Percentiles rank a stretch among this genome's conserved stretches.
Conservation (phyloP, 2,113 vertebrate species). For the Indicator indicator region DNA sequence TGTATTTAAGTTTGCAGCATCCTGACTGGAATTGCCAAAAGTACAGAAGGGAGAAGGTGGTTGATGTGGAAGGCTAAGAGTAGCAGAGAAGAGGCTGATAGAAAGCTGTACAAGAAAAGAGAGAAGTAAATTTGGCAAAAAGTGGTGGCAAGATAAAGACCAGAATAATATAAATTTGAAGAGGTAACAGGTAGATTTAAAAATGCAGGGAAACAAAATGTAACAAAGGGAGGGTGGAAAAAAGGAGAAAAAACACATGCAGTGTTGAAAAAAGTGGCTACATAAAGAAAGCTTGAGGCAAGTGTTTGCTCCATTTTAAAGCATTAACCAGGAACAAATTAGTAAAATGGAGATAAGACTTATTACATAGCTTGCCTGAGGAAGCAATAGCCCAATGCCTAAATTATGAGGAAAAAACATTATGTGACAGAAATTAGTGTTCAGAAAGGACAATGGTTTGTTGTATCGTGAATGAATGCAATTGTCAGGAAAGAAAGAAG, state of each 20-base stretch:
- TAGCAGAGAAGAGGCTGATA: not conserved
- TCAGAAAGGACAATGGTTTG: not conserved
- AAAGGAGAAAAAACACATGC: accelerated
- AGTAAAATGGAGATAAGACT: not conserved
- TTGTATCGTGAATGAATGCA: not conserved
- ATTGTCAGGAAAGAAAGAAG: not conserved
- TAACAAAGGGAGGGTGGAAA: not conserved
- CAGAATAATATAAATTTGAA: not conserved
- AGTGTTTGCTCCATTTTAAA: not conserved
- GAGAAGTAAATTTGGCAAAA: not conserved
- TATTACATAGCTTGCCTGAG: not conserved
- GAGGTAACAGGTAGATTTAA: not conserved
- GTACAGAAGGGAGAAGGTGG: not conserved
- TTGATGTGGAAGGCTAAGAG: not conserved
- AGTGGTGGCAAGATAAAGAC: not conserved
- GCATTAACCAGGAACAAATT: not conserved
- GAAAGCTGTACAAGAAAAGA: not conserved
- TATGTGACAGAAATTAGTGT: not conserved
- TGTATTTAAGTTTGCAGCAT: not conserved
- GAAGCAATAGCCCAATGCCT: not conserved
- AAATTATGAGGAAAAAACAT: not conserved
- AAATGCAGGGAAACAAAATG: not conserved
- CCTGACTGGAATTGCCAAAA: not conserved
- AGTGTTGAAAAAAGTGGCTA: not conserved
- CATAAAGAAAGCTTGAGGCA: not conserved